Evolutionary conservation across 2,888 invertebrate species (phyloP), one percentile per base, ranked within the genome.

Genomic region (Ditula angustiorana): DNA sequence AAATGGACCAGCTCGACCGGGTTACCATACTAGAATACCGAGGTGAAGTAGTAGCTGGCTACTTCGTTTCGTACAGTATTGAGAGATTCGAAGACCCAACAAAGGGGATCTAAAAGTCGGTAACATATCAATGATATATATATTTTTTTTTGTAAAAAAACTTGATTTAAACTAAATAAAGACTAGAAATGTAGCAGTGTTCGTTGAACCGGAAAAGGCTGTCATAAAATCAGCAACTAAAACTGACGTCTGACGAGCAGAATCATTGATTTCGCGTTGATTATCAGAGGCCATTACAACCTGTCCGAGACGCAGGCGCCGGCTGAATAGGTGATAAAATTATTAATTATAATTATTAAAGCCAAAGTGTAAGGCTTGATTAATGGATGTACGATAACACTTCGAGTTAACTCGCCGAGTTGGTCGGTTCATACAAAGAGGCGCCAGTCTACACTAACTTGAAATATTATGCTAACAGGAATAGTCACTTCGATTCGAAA

Each of bases 271-370:
- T 63, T 58, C 35, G 63, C 63, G 44, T 57, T 44, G 52, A 64
- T 64, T 53, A 64, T 56, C 24, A 49, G 28, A 13, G 26, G 13
- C 52, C 35, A 64, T 64, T 58, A 64, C 35, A 37, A 11, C 33
- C 30, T 19, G 44, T 21, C 46, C 7, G 23, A 24, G 35, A 35
- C 59, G 46, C 46, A 24, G 64, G 64, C 66, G 66, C 60, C 55
- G 58, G 35, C 8, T 65, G 23, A 53, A 61, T 66, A 49, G 66
- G 66, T 66, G 66, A 66, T 66, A 66, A 66, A 66, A 66, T 66
- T 66, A 66, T 61, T 66, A 66, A 66, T 66, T 66, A 66, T 19
- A 58, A 66, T 66, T 57, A 66, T 66, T 66, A 66, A 59, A 60
- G 61, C 44, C 46, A 35, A 61, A 58, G 61, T 58, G 49, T 47